Evolutionary conservation across 2,797 vertebrate genomes (phyloP).

Genomic region (Setipinna tenuifilis): DNA sequence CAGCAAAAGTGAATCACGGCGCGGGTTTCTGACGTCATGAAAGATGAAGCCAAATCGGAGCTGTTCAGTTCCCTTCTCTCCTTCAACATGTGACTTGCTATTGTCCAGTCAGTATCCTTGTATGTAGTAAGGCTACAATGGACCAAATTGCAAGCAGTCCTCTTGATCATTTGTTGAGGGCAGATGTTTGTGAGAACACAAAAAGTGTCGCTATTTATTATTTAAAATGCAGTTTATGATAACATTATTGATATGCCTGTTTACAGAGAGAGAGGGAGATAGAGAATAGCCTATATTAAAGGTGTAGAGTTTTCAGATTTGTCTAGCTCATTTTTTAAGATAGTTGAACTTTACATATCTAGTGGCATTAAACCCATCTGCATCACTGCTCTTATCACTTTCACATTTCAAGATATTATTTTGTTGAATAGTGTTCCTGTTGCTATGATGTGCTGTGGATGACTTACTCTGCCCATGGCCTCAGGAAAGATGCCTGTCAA

Average conservation of each 20-base stretch:
- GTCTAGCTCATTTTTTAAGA: no score
- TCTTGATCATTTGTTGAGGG: no score
- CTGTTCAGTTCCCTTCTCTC: not conserved
- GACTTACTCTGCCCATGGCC: not conserved
- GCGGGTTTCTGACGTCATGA: slow-evolving; percentile 54
- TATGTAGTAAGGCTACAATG: not conserved
- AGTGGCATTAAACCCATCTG: no score
- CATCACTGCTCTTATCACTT: not conserved
- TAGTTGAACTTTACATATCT: no score
- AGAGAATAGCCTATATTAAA: no score
- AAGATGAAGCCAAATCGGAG: not conserved
- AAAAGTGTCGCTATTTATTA: no score
- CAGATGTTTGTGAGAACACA: no score
- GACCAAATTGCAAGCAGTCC: no score
- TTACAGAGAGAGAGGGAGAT: no score
- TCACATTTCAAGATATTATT: not conserved
- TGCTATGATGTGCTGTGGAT: slow-evolving; percentile 14
- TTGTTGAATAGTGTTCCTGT: not conserved
- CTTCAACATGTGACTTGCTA: slow-evolving; percentile 49
- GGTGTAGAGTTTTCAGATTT: no score
- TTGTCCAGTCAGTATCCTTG: not conserved
- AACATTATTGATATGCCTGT: no score
- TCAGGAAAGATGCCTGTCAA: not conserved
- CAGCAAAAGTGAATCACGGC: slow-evolving; percentile 74
- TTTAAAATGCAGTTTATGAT: no score